These are phyloP conservation scores for Prunella himalayana DNA, from an alignment of 2,113 vertebrate species.

Conservation along the genomic window DNA sequence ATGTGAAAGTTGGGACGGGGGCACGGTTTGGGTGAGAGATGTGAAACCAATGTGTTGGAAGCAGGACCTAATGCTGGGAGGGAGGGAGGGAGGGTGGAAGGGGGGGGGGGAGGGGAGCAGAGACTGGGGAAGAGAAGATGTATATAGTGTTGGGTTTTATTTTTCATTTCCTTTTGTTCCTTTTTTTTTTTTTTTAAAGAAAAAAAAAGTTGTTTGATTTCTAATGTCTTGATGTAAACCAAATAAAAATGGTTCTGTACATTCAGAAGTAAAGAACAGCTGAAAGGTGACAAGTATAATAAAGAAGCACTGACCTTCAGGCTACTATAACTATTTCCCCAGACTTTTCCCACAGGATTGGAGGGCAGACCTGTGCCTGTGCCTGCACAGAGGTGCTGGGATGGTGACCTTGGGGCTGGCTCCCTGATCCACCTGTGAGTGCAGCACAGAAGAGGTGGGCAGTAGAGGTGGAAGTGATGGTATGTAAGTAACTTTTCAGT, in stretches of 20 bases:
- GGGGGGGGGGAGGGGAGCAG: neutral
- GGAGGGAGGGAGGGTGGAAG: neutral
- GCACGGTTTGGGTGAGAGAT: neutral
- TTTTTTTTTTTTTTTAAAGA: neutral
- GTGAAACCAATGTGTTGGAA: neutral
- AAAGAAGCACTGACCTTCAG: constrained; percentile 30
- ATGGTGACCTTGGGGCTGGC: constrained; percentile 12
- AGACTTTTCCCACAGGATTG: neutral
- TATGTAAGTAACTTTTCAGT: neutral
- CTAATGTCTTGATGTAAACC: constrained; percentile 57
- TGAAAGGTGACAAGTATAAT: constrained; percentile 11
- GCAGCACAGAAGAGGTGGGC: neutral
- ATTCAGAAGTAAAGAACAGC: constrained; percentile 43
- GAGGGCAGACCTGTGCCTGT: neutral
- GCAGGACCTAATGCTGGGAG: neutral
- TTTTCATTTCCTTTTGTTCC: neutral
- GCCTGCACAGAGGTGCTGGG: neutral
- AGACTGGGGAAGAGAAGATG: neutral
- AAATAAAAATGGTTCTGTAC: constrained; percentile 47
- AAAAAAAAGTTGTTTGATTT: neutral
- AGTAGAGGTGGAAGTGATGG: neutral
- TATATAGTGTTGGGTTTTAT: constrained; percentile 26
- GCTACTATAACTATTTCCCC: neutral
- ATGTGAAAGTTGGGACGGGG: neutral
- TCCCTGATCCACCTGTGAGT: neutral